These are phyloP conservation scores for Upupa epops DNA, from an alignment of 2,113 vertebrate genomes.

Conservation along the genomic window DNA sequence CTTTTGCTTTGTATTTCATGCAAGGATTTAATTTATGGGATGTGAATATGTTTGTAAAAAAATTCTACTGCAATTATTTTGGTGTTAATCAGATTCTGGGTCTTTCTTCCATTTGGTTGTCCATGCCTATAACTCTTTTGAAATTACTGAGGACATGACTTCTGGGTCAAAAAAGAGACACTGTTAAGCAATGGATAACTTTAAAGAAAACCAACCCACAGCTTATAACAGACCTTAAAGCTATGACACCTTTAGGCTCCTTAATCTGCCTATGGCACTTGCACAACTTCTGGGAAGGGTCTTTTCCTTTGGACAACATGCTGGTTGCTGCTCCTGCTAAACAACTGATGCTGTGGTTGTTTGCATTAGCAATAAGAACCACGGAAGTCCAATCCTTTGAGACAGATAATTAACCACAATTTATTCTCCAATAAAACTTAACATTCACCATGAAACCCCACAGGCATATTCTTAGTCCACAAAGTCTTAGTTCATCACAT, in stretches of 20 bases:
- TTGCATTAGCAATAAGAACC: not conserved
- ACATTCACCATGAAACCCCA: not conserved
- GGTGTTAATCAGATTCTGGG: not conserved
- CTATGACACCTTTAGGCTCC: not conserved
- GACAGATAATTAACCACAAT: conserved; percentile 27
- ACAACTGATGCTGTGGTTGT: not conserved
- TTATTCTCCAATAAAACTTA: conserved; percentile 22
- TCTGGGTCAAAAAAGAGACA: not conserved
- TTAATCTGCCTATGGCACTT: not conserved
- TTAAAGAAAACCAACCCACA: no score
- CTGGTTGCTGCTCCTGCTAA: not conserved
- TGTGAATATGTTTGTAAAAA: no score
- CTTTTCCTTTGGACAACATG: not conserved
- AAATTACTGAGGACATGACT: not conserved
- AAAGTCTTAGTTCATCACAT: not conserved
- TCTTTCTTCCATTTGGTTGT: not conserved
- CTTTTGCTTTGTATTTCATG: not conserved
- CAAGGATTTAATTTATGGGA: not conserved
- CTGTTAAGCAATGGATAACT: not conserved
- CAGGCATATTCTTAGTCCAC: not conserved
- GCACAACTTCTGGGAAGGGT: not conserved
- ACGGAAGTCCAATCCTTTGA: not conserved
- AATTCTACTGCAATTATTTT: not conserved
- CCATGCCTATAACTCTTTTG: not conserved
- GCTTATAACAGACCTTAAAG: not conserved